Conservation (phyloP, 2,888 invertebrate genomes). For the Caenorhabditis wallacei region DNA sequence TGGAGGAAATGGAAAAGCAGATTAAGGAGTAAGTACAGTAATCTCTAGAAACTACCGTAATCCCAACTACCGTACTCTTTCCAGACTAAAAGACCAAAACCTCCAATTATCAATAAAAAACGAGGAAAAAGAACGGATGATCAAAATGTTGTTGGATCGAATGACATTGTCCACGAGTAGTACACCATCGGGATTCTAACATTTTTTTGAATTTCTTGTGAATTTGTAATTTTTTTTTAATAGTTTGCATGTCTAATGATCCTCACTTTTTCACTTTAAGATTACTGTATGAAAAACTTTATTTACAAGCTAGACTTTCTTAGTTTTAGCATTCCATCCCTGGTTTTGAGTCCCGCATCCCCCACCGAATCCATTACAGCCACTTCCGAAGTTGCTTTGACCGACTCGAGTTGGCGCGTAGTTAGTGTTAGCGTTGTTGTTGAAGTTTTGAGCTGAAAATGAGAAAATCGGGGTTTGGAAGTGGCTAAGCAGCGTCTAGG, state of each 20-base stretch:
- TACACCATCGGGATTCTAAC: too few relatives aligned
- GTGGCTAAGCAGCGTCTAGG: too few relatives aligned
- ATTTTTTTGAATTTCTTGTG: too few relatives aligned
- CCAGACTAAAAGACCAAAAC: not conserved
- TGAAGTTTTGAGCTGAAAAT: conserved; percentile 54
- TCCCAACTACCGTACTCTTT: not conserved
- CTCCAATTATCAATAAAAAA: not conserved
- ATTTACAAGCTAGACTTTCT: too few relatives aligned
- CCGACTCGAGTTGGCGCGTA: conserved; percentile 44
- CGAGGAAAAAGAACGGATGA: not conserved
- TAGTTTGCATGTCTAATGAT: too few relatives aligned
- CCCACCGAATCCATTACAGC: conserved; percentile 24
- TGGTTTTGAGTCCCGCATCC: conserved; percentile 15
- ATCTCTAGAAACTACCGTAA: not conserved
- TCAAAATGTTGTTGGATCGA: not conserved
- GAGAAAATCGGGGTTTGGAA: not conserved
- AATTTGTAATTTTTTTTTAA: not conserved
- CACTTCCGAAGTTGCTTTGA: conserved; percentile 8
- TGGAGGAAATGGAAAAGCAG: not conserved
- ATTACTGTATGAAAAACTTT: too few relatives aligned
- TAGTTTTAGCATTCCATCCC: conserved; percentile 39
- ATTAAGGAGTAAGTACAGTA: not conserved
- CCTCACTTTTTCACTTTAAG: too few relatives aligned
- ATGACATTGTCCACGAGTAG: too few relatives aligned
- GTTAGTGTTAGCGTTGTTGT: conserved; percentile 24